Evolutionary conservation across 2,797 vertebrate species (phyloP).

Genomic region (Agapornis canus): DNA sequence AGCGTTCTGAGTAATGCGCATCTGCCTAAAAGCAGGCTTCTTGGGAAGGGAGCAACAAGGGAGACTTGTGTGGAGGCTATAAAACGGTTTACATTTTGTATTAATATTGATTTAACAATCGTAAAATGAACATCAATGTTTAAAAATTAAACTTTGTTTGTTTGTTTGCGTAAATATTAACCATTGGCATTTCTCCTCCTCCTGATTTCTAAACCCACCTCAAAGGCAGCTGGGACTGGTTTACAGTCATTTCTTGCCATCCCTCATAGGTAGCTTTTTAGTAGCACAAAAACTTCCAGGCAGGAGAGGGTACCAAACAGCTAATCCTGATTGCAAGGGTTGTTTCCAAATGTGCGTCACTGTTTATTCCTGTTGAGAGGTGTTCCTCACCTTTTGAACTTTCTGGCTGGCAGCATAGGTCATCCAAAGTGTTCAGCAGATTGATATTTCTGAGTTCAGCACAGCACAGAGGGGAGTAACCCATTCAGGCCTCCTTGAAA

Average conservation of each 20-base stretch:
- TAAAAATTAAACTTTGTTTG: constrained; percentile 43
- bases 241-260: constrained; percentile 40
- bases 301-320: constrained; percentile 16
- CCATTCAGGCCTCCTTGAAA: constrained; percentile 19
- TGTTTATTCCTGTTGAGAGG: constrained; percentile 37
- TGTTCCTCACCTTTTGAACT: constrained; percentile 47
- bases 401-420: background rate
- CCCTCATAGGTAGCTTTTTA: background rate
- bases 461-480: background rate
- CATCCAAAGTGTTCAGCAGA: background rate
- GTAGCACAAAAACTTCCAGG: constrained; percentile 27
- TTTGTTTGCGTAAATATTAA: constrained; percentile 60
- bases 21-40: background rate
- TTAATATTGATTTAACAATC: constrained; percentile 52
- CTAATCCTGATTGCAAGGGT: constrained; percentile 10
- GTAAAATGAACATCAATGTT: constrained; percentile 60
- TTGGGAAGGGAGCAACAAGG: background rate
- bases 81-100: constrained; percentile 50
- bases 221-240: background rate
- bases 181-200: constrained; percentile 29
- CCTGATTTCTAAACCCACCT: constrained; percentile 50
- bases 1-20: background rate
- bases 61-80: constrained; percentile 5
- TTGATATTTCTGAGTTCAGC: background rate
- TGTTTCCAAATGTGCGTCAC: constrained; percentile 5